Base-by-base conservation (phyloP, 35 echinoderm and acorn worm genomes). In the Anneissia japonica region DNA sequence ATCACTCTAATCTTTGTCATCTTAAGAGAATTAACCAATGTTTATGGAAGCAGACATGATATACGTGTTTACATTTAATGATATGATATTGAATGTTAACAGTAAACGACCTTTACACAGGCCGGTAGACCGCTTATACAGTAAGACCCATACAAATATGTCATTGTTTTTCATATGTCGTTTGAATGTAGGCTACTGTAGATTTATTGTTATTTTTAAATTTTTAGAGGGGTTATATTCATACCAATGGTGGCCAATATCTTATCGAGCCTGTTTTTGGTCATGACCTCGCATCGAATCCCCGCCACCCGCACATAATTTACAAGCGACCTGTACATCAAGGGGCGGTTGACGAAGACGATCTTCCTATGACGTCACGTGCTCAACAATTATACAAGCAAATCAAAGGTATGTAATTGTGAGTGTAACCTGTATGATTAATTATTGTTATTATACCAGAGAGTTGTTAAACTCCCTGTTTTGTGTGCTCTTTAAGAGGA, bases 231-330 rank as follows among this genome's bases (percentile, higher is more conserved):
- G 93, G 93, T 55, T 72, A 90, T 31, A 94, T 94, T 46, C 73
- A 75, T 46, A 74, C 73, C 4, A 31, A n/a, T 31, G 46, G 75
- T 30, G 76, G 84, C 23, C 85, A 94, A 74, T 94, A 87, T 76
- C 90, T 94, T 40, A 94, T 94, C 31, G 93, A 94, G 75, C 93
- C 93, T 17, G 74, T 94, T 3, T 36, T 75, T 38, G 77, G 83
- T 31, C 82, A 84, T 38, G 76, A 30, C 72, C 74, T 41, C 31
- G 41, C 73, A 14, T 23, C 76, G 9, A 4, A 75, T 26, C 32
- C 32, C 46, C 72, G 38, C 26, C 85, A 94, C 33, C 85, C 88
- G 7, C 88, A 90, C 77, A 80, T 90, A 6, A 84, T 91, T 3
- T 90, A 87, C 37, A 90, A 93, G 76, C 77, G 87, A 76, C 89